phyloP scores from a whole-genome alignment of 2,797 vertebrate species.

The Schizopygopsis malacanthus region DNA sequence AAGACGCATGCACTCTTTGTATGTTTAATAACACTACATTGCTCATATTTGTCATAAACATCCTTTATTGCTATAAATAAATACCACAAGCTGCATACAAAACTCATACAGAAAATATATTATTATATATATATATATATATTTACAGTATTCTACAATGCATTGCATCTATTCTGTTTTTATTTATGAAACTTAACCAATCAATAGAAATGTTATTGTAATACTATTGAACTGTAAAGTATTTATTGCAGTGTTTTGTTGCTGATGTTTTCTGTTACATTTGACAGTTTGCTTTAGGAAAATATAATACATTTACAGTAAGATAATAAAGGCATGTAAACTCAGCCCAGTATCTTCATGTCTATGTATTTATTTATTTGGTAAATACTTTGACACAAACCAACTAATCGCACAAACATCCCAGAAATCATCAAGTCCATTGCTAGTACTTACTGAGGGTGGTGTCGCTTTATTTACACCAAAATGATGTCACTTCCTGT shows the following conservation, averaged over 20 bases:
- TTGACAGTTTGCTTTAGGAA: neutral
- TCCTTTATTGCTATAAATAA: too few relatives aligned
- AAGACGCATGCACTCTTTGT: too few relatives aligned
- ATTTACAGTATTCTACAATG: too few relatives aligned
- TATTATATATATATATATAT: too few relatives aligned
- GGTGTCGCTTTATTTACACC: neutral
- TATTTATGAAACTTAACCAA: too few relatives aligned
- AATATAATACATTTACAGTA: neutral
- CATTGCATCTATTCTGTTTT: neutral
- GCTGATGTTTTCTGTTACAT: neutral
- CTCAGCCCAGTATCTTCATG: neutral
- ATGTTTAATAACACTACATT: too few relatives aligned
- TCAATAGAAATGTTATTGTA: too few relatives aligned
- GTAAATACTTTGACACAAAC: neutral
- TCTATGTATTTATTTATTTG: neutral
- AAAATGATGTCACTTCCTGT: neutral
- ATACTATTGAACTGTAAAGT: too few relatives aligned
- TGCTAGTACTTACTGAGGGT: neutral
- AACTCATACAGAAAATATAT: too few relatives aligned
- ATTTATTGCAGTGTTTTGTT: neutral
- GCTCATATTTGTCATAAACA: too few relatives aligned
- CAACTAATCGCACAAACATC: neutral
- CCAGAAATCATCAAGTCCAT: neutral
- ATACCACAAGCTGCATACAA: too few relatives aligned
- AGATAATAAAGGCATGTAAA: neutral